These are phyloP conservation scores for Sander vitreus DNA, from an alignment of 2,113 vertebrate species.

Conservation along the genomic window DNA sequence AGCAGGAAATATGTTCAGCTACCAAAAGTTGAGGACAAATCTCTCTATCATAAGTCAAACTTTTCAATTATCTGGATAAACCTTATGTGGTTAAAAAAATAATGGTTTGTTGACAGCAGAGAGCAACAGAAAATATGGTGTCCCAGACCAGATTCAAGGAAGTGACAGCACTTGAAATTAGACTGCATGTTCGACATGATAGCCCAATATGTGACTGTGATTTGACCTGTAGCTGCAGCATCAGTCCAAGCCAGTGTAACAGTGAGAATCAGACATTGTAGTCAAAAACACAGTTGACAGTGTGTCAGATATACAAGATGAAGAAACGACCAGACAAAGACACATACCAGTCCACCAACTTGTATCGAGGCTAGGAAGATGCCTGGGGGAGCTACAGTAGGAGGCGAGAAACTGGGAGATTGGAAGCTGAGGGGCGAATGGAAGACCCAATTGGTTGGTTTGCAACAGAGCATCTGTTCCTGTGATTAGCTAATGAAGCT, in stretches of 20 bases:
- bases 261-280: background rate
- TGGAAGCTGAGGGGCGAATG: constrained; percentile 33
- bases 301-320: background rate
- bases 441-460: constrained; percentile 50
- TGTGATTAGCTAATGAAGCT: constrained; percentile 68
- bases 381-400: constrained; percentile 27
- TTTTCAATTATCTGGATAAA: background rate
- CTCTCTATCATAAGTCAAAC: background rate
- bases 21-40: background rate
- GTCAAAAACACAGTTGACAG: background rate
- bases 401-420: constrained; percentile 26
- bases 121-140: background rate
- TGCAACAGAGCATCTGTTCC: constrained; percentile 67
- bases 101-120: background rate
- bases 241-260: background rate
- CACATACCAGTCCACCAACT: background rate
- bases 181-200: background rate
- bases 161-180: background rate
- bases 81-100: background rate
- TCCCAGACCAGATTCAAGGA: background rate
- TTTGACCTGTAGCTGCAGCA: background rate
- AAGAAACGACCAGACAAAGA: background rate
- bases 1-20: background rate
- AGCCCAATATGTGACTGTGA: background rate
- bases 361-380: constrained; percentile 35